phyloP scores from a whole-genome alignment of 1,140 invertebrate genomes.

The Scylla paramamosain region DNA sequence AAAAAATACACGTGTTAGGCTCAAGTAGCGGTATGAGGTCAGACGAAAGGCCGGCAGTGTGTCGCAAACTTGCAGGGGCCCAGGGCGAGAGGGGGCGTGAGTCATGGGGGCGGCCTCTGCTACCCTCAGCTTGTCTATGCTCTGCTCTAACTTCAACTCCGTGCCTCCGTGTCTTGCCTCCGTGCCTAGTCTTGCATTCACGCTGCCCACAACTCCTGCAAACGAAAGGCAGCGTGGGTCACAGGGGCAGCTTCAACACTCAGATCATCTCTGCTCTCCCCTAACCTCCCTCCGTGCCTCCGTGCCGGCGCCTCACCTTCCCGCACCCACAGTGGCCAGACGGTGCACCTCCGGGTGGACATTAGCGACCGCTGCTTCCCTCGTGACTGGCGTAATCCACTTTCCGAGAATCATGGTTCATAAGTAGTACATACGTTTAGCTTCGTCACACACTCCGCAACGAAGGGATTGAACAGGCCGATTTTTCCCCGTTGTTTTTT shows the following conservation, averaged over 20 bases:
- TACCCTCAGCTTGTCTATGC: not conserved
- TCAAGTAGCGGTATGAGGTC: no score
- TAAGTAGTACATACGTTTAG: slow-evolving; percentile 21
- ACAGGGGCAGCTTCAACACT: no score
- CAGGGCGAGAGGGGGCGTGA: no score
- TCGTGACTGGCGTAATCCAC: not conserved
- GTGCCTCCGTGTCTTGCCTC: not conserved
- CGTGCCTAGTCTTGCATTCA: no score
- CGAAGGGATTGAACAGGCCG: not conserved
- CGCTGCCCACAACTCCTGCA: no score
- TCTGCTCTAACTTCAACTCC: no score
- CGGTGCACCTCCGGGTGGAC: not conserved
- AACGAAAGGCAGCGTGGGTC: no score
- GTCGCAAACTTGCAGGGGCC: no score
- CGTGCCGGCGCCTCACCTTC: not conserved
- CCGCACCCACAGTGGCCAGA: not conserved
- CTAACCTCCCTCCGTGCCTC: not conserved
- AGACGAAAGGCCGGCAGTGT: no score
- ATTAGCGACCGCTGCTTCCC: not conserved
- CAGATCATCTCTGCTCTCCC: no score
- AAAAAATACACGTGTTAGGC: no score
- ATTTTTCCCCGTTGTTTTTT: not conserved
- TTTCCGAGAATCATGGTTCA: not conserved
- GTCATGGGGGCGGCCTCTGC: no score
- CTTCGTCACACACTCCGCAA: not conserved